These are phyloP conservation scores for Entomyzon cyanotis DNA, from an alignment of 2,113 vertebrate species.

Conservation along the genomic window DNA sequence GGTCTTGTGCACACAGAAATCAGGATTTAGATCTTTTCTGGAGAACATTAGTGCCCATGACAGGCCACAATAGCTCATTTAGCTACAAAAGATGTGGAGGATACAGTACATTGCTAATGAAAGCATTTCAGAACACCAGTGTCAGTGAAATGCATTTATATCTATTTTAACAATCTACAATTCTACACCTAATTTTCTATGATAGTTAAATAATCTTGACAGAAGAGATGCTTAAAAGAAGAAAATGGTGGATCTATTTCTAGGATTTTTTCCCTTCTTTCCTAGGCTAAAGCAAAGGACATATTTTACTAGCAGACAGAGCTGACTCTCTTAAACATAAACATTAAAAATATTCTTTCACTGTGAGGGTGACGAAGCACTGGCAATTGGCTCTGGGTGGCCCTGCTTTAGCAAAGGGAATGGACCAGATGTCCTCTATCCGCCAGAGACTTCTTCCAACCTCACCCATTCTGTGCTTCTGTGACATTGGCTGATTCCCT, in stretches of 20 bases:
- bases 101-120: not conserved
- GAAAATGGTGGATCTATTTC: not conserved
- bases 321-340: not conserved
- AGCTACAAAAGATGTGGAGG: constrained; percentile 7
- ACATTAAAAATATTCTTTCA: not conserved
- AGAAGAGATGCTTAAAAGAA: not conserved
- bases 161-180: constrained; percentile 15
- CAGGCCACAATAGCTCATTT: constrained; percentile 13
- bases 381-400: not conserved
- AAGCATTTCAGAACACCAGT: not conserved
- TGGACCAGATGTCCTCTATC: not conserved
- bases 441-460: not conserved
- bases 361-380: not conserved
- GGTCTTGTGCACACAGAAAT: not conserved
- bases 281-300: not conserved
- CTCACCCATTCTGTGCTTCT: not conserved
- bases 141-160: not conserved
- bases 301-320: not conserved
- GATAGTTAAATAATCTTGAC: constrained; percentile 11
- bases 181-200: not conserved
- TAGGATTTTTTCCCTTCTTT: not conserved
- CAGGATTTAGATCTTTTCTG: not conserved
- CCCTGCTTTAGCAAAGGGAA: not conserved
- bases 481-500: not conserved
- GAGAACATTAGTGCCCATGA: not conserved